Evolutionary conservation across 1,140 invertebrate genomes (phyloP).

Genomic region (Achroia grisella): DNA sequence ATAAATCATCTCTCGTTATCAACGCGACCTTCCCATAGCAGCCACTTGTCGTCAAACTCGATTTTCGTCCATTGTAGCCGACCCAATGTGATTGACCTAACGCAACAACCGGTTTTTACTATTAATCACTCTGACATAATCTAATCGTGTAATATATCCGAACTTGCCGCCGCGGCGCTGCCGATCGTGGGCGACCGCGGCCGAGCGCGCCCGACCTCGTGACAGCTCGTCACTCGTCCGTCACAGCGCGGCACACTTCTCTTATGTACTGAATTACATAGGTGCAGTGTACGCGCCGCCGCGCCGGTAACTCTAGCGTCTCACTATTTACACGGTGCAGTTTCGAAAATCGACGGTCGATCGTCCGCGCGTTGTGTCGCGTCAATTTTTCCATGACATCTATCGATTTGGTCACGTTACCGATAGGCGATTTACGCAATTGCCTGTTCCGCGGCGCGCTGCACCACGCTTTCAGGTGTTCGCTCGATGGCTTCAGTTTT

Average conservation of each 20-base stretch:
- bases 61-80: constrained; percentile 20
- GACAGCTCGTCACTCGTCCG: constrained; percentile 61
- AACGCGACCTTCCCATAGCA: constrained; percentile 2
- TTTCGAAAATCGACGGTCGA: constrained; percentile 23
- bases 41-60: constrained; percentile 16
- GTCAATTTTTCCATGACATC: constrained; percentile 12
- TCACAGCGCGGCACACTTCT: constrained; percentile 52
- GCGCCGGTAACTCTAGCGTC: constrained; percentile 42
- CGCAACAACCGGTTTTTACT: constrained; percentile 29
- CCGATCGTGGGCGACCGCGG: constrained; percentile 22
- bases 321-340: constrained; percentile 32
- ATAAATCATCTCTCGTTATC: constrained; percentile 1
- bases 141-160: constrained; percentile 37
- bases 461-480: constrained; percentile 11
- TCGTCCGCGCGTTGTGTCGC: constrained; percentile 3
- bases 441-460: constrained; percentile 12
- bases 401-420: constrained; percentile 16
- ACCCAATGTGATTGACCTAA: constrained; percentile 32
- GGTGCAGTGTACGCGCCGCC: constrained; percentile 44
- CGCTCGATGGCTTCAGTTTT: neutral
- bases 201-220: constrained; percentile 29
- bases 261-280: constrained; percentile 58
- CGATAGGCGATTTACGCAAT: constrained; percentile 18
- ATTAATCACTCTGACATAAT: constrained; percentile 52
- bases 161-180: constrained; percentile 21